phyloP scores from a whole-genome alignment of 2,113 vertebrate genomes.

The Phaethornis superciliosus region DNA sequence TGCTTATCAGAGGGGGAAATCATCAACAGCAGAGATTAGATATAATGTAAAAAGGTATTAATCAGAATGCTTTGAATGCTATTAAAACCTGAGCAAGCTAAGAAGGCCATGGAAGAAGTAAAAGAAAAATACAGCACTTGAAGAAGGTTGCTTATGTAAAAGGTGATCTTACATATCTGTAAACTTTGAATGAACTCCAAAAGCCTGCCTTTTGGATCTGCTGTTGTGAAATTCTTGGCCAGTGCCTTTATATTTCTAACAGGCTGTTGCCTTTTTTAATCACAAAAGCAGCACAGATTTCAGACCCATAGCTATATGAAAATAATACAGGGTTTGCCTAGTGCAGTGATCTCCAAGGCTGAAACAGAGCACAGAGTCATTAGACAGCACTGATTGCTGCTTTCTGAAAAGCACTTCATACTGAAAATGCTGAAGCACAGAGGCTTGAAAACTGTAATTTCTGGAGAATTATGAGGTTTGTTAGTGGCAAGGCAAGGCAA shows the following conservation, averaged over 20 bases:
- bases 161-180: not conserved
- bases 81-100: not conserved
- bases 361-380: not conserved
- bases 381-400: not conserved
- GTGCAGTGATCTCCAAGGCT: not conserved
- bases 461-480: not conserved
- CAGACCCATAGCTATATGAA: not conserved
- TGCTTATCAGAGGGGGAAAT: not conserved
- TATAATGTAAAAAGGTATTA: not conserved
- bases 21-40: not conserved
- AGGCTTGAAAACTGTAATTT: not conserved
- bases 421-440: not conserved
- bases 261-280: not conserved
- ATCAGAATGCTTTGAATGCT: not conserved
- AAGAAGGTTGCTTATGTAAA: not conserved
- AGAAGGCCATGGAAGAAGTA: not conserved
- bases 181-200: not conserved
- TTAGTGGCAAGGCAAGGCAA: not conserved
- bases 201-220: not conserved
- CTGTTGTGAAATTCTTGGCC: not conserved
- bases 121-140: not conserved
- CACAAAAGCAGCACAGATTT: not conserved
- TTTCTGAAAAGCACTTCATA: not conserved
- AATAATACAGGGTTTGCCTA: not conserved
- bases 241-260: not conserved